These are phyloP conservation scores for Boloria selene DNA, from an alignment of 2,888 invertebrate genomes.

Conservation along the genomic window DNA sequence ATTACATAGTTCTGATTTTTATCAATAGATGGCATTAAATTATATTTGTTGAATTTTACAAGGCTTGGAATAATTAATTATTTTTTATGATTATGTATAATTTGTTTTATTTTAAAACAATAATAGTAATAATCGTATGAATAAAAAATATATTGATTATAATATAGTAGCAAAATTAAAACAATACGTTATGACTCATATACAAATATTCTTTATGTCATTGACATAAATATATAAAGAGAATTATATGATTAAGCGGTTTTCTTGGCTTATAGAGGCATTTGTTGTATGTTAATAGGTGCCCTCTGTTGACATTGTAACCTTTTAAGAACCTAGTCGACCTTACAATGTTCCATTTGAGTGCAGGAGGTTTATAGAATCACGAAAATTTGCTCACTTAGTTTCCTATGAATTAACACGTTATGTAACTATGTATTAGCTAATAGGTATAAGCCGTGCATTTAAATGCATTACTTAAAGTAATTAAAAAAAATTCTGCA, in stretches of 20 bases:
- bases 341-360: slow-evolving; percentile 15
- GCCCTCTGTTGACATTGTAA: slow-evolving; percentile 19
- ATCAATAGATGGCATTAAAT: slow-evolving; percentile 29
- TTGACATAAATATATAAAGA: slow-evolving; percentile 28
- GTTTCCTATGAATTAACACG: not conserved
- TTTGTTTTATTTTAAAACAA: too few species aligned
- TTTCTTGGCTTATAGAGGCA: slow-evolving; percentile 19
- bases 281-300: slow-evolving; percentile 26
- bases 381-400: slow-evolving; percentile 7
- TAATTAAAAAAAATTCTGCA: too few species aligned
- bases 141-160: too few species aligned
- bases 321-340: slow-evolving; percentile 21
- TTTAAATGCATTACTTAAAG: too few species aligned
- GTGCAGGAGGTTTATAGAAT: slow-evolving; percentile 7
- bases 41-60: not conserved
- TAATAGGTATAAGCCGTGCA: too few species aligned
- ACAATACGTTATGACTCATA: not conserved
- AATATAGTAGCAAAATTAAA: not conserved
- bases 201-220: slow-evolving; percentile 18
- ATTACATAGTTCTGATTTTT: not conserved
- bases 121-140: too few species aligned
- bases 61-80: too few species aligned
- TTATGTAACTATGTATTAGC: too few species aligned
- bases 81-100: too few species aligned
- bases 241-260: slow-evolving; percentile 23